Evolutionary conservation across 1,140 invertebrate genomes (phyloP), one percentile per base, ranked within the genome.

Genomic region (Brachionus koreanus): DNA sequence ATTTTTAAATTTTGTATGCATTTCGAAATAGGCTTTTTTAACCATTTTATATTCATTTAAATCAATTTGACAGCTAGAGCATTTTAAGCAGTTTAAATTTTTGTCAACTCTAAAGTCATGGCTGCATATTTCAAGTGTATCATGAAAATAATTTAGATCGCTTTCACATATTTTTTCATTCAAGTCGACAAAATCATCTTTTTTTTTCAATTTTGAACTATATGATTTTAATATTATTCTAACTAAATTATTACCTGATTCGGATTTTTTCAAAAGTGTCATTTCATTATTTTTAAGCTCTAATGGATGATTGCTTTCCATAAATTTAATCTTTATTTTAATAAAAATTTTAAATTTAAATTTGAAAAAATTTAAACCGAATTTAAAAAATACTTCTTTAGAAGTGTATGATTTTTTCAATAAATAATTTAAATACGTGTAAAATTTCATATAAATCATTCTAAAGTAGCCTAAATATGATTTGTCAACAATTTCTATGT

Each of bases 401-500:
- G 69, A 1, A 3, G 43, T 19, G 23, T 74, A 7, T 29, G 13
- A 46, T 35, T 35, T 74, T 23, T 12, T 46, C 10, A 74, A 46
- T 23, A 74, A 35, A 9, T 46, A 25, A 13, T 74, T 43, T 12
- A 74, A 46, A 46, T 5, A 29, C 16, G 43, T 25, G 29, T 46
- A 74, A 74, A 74, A 74, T 25, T 74, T 43, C 39, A 46, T 74
- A n/a, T 74, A 46, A 29, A 74, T 6, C 3, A 3, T 25, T 74
- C 10, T 46, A 7, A 74, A 74, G 5, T 46, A 46, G 10, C 23
- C n/a, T 25, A 46, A 35, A 46, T 74, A 46, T 25, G 37, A 25
- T 33, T 74, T 74, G 4, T 74, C 33, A 10, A 12, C 10, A 19
- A 65, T 2, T 3, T 46, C 12, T 7, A 74, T 13, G 25, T 74